phyloP scores from a whole-genome alignment of 2,113 vertebrate species.

The Petaurus breviceps region DNA sequence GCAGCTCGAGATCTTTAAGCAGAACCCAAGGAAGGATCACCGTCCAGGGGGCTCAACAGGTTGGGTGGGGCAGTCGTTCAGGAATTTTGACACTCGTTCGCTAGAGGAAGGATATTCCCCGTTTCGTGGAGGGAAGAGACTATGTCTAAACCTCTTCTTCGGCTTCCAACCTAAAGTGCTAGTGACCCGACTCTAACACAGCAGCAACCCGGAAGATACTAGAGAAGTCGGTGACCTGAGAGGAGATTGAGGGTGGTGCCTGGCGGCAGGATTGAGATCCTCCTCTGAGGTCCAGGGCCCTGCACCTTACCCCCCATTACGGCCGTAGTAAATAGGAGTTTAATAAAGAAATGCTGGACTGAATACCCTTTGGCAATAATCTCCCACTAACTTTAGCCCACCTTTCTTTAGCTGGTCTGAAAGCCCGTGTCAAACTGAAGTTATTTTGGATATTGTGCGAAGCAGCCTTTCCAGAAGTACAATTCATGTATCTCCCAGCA shows the following conservation, averaged over 20 bases:
- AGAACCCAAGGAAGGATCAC: not conserved
- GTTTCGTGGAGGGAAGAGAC: too few species aligned
- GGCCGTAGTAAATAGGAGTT: too few species aligned
- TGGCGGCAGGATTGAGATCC: not conserved
- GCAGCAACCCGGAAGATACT: not conserved
- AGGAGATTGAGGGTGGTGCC: not conserved
- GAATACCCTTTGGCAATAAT: too few species aligned
- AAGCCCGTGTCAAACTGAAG: too few species aligned
- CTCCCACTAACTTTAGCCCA: too few species aligned
- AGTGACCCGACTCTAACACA: not conserved
- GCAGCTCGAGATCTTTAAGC: not conserved
- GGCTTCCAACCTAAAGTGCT: not conserved
- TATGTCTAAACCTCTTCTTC: not conserved
- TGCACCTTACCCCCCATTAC: too few species aligned
- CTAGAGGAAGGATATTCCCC: too few species aligned
- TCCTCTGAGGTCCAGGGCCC: not conserved
- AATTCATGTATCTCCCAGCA: too few species aligned
- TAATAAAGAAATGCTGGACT: too few species aligned
- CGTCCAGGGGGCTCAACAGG: not conserved
- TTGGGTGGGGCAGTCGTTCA: not conserved
- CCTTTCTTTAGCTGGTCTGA: too few species aligned
- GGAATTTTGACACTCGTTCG: not conserved
- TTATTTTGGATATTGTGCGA: not conserved
- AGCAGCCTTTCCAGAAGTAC: too few species aligned
- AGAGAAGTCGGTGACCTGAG: not conserved